Conservation (phyloP, 2,888 invertebrate species). For the Gordius sp. region DNA sequence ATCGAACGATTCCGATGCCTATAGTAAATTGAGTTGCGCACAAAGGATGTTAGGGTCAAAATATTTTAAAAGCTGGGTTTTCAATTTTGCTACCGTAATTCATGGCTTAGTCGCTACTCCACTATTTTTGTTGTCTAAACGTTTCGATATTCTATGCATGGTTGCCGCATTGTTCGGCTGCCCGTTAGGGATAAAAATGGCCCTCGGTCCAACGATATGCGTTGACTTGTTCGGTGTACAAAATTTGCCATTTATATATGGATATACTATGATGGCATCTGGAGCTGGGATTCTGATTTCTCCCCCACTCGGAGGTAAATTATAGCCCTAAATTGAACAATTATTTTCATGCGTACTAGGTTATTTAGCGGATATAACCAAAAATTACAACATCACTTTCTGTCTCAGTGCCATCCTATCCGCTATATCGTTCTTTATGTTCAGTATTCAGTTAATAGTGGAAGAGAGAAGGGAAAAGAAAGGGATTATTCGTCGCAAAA, state of each 20-base stretch:
- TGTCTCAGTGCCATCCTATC: conserved; percentile 4
- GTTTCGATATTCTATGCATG: not conserved
- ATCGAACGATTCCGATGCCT: too few species aligned
- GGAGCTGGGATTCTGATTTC: conserved; percentile 1
- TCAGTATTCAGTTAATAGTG: too few species aligned
- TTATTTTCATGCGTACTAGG: too few species aligned
- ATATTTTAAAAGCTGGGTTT: conserved; percentile 9
- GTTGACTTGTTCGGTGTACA: not conserved
- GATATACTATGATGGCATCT: conserved; percentile 13
- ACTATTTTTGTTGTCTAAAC: not conserved
- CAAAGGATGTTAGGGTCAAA: too few species aligned
- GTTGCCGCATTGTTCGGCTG: not conserved
- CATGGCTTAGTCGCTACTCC: too few species aligned
- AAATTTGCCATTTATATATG: conserved; percentile 3
- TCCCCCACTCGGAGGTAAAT: conserved; percentile 15
- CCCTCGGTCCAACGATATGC: conserved; percentile 5
- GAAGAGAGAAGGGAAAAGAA: too few species aligned
- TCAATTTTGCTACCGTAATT: not conserved
- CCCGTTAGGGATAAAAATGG: conserved; percentile 6
- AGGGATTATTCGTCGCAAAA: too few species aligned
- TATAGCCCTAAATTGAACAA: too few species aligned
- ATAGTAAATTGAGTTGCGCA: too few species aligned
- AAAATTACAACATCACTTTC: not conserved
- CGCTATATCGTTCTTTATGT: not conserved
- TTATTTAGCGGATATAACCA: not conserved